Evolutionary conservation across 2,888 invertebrate species (phyloP), one percentile per base, ranked within the genome.

Genomic region (Theodoxus fluviatilis): DNA sequence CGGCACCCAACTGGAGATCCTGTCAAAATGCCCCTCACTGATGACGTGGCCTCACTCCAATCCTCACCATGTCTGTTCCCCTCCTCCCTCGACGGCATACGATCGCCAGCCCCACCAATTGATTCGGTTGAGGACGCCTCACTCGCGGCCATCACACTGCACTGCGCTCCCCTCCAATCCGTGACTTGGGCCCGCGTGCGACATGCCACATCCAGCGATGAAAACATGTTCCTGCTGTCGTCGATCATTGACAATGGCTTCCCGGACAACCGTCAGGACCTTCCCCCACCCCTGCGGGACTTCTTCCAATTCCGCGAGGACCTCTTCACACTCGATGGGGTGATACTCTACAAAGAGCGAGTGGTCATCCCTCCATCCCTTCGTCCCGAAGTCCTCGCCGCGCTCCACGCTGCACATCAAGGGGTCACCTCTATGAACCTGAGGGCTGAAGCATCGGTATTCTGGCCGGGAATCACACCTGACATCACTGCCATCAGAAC

Each of bases 371-470:
- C 78, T 1, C 74, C 74, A 3, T 63, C 73, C 3, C 78, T 79
- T 9, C 43, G 77, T 15, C 9, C 47, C 1, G 68, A 72, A 12
- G 64, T 77, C 0, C 57, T 80, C 0, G 33, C 9, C 1, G 66
- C 75, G 0, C 71, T 80, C 0, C 77, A 80, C 59, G 71, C 80
- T 15, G 81, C 78, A 25, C 80, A 79, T 59, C 79, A 79, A 68
- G 79, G 79, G 7, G 72, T 75, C 2, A 69, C 79, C 2, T 43
- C 71, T 2, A 80, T 78, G 77, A 71, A 35, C 15, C 47, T 78
- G 15, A 63, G 78, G 55, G 79, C 79, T 9, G 79, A 80, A 63
- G 33, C 72, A 7, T 76, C 77, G 22, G 69, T 79, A 1, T 79
- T 80, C 63, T 80, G 78, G 79, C 76, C 78, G 18, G 61, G 71